These are phyloP conservation scores for Melanostoma mellinum DNA, from an alignment of 2,888 invertebrate genomes.

Conservation along the genomic window DNA sequence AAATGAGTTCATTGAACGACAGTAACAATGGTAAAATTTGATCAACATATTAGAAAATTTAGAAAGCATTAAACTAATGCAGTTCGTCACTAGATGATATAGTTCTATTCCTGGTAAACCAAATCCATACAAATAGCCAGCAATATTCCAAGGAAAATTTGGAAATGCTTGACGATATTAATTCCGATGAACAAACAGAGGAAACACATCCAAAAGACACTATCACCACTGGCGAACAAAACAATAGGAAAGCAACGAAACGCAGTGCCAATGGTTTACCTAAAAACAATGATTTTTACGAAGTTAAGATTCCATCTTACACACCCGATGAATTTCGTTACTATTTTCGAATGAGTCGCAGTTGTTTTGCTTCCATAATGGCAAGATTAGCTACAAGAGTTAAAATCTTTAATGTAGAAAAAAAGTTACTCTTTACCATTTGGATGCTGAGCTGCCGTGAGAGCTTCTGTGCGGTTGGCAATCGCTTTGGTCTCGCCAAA, in stretches of 20 bases:
- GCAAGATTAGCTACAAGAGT: slow-evolving; percentile 21
- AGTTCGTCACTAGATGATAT: background rate
- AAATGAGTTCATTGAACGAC: too few relatives aligned
- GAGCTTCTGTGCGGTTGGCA: slow-evolving; percentile 37
- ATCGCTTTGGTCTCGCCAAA: slow-evolving; percentile 39
- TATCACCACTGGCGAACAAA: background rate
- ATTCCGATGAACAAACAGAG: too few relatives aligned
- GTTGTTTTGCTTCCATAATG: slow-evolving; percentile 26
- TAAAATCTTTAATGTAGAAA: slow-evolving; percentile 39
- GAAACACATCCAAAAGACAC: background rate
- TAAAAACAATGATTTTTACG: slow-evolving; percentile 30
- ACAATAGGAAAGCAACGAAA: background rate
- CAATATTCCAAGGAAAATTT: too few relatives aligned
- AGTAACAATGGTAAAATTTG: too few relatives aligned
- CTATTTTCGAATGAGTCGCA: slow-evolving; percentile 56
- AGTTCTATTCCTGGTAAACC: slow-evolving; percentile 13
- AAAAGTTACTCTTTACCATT: slow-evolving; percentile 51
- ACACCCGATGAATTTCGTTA: slow-evolving; percentile 42
- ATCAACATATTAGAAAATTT: too few relatives aligned
- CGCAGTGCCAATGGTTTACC: background rate
- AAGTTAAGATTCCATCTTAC: slow-evolving; percentile 19
- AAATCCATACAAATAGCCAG: slow-evolving; percentile 1
- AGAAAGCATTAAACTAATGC: too few relatives aligned
- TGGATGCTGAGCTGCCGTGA: slow-evolving; percentile 54
- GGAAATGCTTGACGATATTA: too few relatives aligned